Evolutionary conservation across 2,113 vertebrate genomes (phyloP).

Genomic region (Rynchops niger): DNA sequence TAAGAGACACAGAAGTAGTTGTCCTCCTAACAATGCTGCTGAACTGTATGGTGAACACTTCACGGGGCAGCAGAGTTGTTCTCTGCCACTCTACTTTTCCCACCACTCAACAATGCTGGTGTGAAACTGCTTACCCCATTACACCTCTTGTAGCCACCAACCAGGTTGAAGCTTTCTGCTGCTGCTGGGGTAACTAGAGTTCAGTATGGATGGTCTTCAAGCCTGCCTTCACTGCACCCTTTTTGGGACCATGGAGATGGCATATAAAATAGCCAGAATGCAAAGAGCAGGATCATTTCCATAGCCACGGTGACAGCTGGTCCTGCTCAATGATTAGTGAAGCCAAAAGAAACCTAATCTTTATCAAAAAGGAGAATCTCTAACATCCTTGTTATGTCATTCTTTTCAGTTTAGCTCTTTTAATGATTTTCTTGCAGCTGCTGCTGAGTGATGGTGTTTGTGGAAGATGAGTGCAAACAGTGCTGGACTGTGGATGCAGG

Average conservation of each 20-base stretch:
- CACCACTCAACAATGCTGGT: background rate
- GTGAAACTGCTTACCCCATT: background rate
- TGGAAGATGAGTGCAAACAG: background rate
- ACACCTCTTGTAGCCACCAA: background rate
- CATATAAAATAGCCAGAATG: background rate
- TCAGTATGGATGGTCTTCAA: background rate
- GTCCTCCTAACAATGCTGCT: background rate
- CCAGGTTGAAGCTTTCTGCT: background rate
- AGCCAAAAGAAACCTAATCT: background rate
- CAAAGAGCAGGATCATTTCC: background rate
- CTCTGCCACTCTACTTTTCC: background rate
- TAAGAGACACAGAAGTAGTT: background rate
- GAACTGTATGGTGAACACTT: background rate
- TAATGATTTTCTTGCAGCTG: constrained; percentile 1
- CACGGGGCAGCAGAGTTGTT: background rate
- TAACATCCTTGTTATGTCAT: background rate
- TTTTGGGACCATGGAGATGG: background rate
- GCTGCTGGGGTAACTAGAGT: background rate
- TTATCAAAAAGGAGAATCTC: background rate
- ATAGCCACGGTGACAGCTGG: background rate
- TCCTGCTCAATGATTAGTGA: background rate
- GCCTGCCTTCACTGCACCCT: background rate
- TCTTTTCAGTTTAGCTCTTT: background rate
- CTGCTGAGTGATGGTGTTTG: background rate
- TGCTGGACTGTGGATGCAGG: background rate